These are phyloP conservation scores for Malurus elegans DNA, from an alignment of 2,113 vertebrate genomes.

Conservation along the genomic window DNA sequence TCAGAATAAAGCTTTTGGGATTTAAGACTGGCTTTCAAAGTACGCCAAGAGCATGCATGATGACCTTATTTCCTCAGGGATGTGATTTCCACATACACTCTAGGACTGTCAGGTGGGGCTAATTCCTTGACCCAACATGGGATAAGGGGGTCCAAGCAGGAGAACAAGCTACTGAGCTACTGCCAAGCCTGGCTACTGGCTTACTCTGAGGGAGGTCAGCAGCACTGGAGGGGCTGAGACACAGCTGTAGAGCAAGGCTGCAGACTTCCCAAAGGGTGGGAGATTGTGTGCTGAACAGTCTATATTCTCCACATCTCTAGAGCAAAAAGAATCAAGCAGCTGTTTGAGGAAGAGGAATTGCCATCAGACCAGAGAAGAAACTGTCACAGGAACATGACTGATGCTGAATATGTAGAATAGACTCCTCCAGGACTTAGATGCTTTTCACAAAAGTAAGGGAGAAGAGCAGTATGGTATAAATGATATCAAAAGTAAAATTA, in stretches of 20 bases:
- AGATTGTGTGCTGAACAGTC: not conserved
- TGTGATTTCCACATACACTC: not conserved
- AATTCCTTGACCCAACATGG: not conserved
- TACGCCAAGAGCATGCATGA: not conserved
- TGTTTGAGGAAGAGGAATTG: not conserved
- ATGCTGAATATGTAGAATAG: not conserved
- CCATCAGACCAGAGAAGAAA: not conserved
- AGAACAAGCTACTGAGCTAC: not conserved
- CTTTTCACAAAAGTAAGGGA: not conserved
- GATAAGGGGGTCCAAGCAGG: not conserved
- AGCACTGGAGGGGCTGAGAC: not conserved
- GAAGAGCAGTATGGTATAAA: not conserved
- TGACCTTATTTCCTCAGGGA: not conserved
- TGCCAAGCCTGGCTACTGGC: rapidly evolving
- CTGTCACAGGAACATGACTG: not conserved
- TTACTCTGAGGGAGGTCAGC: not conserved
- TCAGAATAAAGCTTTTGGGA: not conserved
- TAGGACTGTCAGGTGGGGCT: not conserved
- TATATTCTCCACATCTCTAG: not conserved
- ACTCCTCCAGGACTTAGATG: not conserved
- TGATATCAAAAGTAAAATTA: not conserved
- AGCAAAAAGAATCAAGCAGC: not conserved
- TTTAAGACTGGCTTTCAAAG: not conserved
- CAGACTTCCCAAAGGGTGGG: not conserved
- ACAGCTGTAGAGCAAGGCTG: not conserved